phyloP scores from a whole-genome alignment of 2,797 vertebrate genomes.

The Poecilia picta region DNA sequence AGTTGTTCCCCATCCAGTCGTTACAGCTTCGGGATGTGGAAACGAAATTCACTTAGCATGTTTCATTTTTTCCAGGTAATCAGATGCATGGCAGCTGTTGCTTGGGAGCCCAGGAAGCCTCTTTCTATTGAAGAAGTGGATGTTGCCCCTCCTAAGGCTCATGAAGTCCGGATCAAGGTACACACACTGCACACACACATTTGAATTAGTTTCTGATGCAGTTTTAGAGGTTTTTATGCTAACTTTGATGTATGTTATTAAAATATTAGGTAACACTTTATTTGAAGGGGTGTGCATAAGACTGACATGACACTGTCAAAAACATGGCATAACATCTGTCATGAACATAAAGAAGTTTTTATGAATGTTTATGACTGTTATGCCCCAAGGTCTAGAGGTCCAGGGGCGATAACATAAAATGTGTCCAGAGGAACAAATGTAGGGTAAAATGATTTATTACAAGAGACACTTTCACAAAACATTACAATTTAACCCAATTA shows the following conservation, averaged over 20 bases:
- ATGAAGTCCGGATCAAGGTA: conserved; percentile 96
- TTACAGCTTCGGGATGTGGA: not conserved
- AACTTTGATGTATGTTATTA: not conserved
- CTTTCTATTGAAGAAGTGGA: conserved; percentile 89
- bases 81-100: conserved; percentile 90
- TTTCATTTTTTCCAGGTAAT: conserved; percentile 81
- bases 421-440: too few relatives aligned
- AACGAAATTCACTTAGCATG: not conserved
- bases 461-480: too few relatives aligned
- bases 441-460: too few relatives aligned
- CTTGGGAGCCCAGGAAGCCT: conserved; percentile 88
- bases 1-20: not conserved
- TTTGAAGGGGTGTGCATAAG: too few relatives aligned
- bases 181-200: conserved; percentile 10
- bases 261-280: too few relatives aligned
- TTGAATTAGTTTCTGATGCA: not conserved
- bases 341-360: too few relatives aligned
- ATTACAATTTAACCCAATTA: too few relatives aligned
- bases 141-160: conserved; percentile 88
- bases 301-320: too few relatives aligned
- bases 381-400: too few relatives aligned
- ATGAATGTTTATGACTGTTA: too few relatives aligned
- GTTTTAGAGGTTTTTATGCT: not conserved
- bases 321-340: too few relatives aligned
- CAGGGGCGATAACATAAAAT: too few relatives aligned